These are phyloP conservation scores for Pampus argenteus DNA, from an alignment of 2,797 vertebrate species.

Conservation along the genomic window DNA sequence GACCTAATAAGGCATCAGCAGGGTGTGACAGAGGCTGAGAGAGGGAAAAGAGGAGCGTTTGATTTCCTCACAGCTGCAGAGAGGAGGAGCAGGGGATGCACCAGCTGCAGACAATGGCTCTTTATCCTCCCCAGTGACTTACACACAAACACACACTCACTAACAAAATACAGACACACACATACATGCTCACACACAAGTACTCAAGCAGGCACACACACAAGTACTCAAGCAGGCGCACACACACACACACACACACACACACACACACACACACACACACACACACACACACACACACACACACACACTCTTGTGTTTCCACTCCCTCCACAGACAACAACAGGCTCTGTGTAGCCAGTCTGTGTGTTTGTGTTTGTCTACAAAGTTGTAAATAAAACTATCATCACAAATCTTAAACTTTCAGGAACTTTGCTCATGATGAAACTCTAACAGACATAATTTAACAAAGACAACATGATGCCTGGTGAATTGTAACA, in stretches of 20 bases:
- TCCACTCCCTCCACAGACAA: constrained; percentile 70
- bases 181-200: constrained; percentile 33
- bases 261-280: constrained; percentile 22
- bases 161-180: constrained; percentile 59
- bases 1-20: constrained; percentile 78
- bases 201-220: constrained; percentile 12
- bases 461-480: neutral
- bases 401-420: constrained; percentile 31
- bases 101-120: constrained; percentile 89
- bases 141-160: constrained; percentile 40
- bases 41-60: constrained; percentile 84
- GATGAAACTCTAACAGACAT: neutral
- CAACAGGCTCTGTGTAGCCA: constrained; percentile 68
- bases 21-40: constrained; percentile 78
- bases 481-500: neutral
- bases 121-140: constrained; percentile 81
- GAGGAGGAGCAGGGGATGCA: constrained; percentile 83
- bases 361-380: constrained; percentile 44
- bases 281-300: constrained; percentile 43
- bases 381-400: constrained; percentile 60
- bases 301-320: constrained; percentile 72
- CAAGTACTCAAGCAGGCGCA: constrained; percentile 11
- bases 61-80: constrained; percentile 90
- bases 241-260: too few relatives aligned
- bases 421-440: constrained; percentile 11